Evolutionary conservation across 2,113 vertebrate genomes (phyloP).

Genomic region (Macrotis lagotis): DNA sequence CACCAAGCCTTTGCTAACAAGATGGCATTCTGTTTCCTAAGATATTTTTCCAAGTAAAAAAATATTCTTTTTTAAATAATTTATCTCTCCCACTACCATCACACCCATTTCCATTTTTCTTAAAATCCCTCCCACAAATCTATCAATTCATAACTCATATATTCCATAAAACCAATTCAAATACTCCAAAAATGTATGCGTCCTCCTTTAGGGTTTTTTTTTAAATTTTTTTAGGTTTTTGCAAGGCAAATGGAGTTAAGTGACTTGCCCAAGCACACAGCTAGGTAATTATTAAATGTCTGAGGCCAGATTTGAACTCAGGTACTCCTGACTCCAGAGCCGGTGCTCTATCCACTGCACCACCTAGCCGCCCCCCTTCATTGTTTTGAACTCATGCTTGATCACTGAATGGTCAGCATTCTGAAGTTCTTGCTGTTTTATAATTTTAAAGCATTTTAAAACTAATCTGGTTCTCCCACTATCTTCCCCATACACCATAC

Average conservation of each 20-base stretch:
- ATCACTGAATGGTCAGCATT: neutral
- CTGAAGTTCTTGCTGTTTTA: neutral
- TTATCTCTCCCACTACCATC: neutral
- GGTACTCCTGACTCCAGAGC: no score
- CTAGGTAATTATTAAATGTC: no score
- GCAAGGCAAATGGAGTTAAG: no score
- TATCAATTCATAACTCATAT: neutral
- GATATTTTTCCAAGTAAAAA: neutral
- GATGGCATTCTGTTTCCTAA: neutral
- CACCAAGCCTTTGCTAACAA: neutral
- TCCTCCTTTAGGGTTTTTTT: no score
- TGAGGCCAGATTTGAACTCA: no score
- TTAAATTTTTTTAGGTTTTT: no score
- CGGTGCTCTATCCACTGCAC: no score
- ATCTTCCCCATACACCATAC: neutral
- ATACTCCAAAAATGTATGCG: no score
- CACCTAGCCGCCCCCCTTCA: no score
- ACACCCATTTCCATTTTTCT: neutral
- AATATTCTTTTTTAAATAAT: neutral
- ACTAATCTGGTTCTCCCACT: neutral
- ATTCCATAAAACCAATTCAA: no score
- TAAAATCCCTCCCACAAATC: neutral
- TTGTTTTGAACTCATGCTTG: neutral
- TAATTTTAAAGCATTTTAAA: neutral
- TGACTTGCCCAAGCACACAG: no score